These are phyloP conservation scores for Psittacula derbiana DNA, from an alignment of 2,797 vertebrate species.

Conservation along the genomic window DNA sequence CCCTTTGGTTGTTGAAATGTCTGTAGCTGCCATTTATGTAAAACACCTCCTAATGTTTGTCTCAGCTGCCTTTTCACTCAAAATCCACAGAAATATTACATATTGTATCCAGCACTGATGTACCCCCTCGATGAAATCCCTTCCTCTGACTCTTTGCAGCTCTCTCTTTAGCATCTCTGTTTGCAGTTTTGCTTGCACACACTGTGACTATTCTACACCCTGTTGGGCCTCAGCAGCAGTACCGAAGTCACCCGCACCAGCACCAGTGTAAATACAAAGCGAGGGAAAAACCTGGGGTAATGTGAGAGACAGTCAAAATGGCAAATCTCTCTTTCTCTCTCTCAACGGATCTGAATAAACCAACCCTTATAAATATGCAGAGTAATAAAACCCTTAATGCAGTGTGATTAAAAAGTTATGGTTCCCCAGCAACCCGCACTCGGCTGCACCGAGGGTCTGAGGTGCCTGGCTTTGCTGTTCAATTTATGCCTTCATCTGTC, in stretches of 20 bases:
- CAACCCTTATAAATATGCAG: slow-evolving; percentile 42
- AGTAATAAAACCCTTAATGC: slow-evolving; percentile 45
- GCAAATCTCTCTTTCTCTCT: not conserved
- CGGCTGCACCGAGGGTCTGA: not conserved
- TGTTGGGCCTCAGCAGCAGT: not conserved
- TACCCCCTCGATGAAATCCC: not conserved
- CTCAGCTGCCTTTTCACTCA: not conserved
- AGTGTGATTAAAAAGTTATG: slow-evolving; percentile 53
- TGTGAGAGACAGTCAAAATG: not conserved
- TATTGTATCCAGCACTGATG: not conserved
- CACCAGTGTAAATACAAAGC: not conserved
- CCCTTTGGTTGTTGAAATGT: not conserved
- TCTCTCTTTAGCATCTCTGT: not conserved
- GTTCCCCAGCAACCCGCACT: slow-evolving; percentile 50
- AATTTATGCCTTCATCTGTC: not conserved
- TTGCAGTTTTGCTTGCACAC: not conserved
- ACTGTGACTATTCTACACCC: not conserved
- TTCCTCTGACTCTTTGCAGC: not conserved
- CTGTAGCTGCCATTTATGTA: not conserved
- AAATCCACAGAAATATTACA: not conserved
- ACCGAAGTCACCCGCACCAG: not conserved
- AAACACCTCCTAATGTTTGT: not conserved
- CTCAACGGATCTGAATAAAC: not conserved
- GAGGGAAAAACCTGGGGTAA: not conserved
- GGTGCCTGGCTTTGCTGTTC: not conserved